Percentiles rank a stretch among this genome's conserved stretches.
These are phyloP conservation scores for Mactra quadrangularis DNA, from an alignment of 1,140 invertebrate species.

Conservation along the genomic window DNA sequence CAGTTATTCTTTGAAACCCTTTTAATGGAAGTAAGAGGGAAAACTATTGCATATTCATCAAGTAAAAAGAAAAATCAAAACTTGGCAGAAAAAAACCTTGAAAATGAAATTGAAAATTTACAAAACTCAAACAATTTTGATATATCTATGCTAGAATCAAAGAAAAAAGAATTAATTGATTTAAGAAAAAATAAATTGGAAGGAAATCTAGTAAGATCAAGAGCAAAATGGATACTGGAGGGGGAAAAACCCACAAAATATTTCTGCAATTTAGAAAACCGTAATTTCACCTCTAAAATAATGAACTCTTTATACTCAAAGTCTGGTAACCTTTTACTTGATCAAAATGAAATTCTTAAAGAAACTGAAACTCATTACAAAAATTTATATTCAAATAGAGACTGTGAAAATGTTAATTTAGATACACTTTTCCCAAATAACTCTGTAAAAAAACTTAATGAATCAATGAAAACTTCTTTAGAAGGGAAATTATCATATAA, in stretches of 20 bases:
- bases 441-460: not conserved
- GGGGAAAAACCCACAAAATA: constrained; percentile 20
- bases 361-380: constrained; percentile 21
- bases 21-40: too few species aligned
- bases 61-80: too few species aligned
- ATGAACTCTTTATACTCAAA: constrained; percentile 17
- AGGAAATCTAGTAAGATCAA: constrained; percentile 7
- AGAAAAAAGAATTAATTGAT: too few species aligned
- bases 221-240: constrained; percentile 19
- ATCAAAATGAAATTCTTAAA: not conserved
- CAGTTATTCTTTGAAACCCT: too few species aligned
- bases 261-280: constrained; percentile 23
- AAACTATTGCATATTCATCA: too few species aligned
- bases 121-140: too few species aligned
- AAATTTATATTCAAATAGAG: not conserved
- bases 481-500: not conserved
- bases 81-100: too few species aligned
- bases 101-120: too few species aligned
- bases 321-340: not conserved
- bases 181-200: too few species aligned
- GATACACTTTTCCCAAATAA: not conserved
- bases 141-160: too few species aligned
- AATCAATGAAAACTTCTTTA: not conserved
- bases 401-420: not conserved
- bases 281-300: constrained; percentile 13